Evolutionary conservation across 1,140 invertebrate genomes (phyloP).

Genomic region (Delia radicum): DNA sequence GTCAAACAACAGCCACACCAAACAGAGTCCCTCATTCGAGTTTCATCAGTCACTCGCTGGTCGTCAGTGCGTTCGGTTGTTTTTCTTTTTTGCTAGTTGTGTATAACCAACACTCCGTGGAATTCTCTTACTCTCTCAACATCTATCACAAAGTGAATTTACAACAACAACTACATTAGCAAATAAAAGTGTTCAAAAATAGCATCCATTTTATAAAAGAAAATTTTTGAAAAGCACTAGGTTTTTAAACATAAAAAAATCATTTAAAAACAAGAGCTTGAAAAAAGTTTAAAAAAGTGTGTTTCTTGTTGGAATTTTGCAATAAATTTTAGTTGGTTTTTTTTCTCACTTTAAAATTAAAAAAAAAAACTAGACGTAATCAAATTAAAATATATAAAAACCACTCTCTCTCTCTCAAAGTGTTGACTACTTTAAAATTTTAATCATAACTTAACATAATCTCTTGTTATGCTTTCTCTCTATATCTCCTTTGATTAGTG

Average conservation of each 20-base stretch:
- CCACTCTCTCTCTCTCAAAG: neutral
- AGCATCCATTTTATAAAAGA: neutral
- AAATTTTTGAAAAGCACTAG: too few relatives aligned
- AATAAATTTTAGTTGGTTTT: neutral
- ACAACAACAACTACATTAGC: neutral
- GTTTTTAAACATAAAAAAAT: too few relatives aligned
- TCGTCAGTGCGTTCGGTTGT: neutral
- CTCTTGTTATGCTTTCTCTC: constrained; percentile 6
- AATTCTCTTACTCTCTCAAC: neutral
- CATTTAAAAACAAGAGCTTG: neutral
- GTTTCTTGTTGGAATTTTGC: neutral
- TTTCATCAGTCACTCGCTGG: constrained; percentile 1
- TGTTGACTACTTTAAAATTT: too few relatives aligned
- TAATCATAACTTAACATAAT: too few relatives aligned
- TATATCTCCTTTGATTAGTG: neutral
- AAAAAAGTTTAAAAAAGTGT: neutral
- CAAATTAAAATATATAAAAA: neutral
- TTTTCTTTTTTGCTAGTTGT: neutral
- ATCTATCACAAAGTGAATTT: neutral
- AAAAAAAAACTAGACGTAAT: neutral
- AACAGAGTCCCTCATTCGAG: neutral
- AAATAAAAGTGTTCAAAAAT: neutral
- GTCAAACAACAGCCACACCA: neutral
- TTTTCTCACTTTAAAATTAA: neutral
- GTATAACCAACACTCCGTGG: too few relatives aligned